Base-by-base conservation (phyloP, 1,140 invertebrate genomes). In the Elymnias hypermnestra region DNA sequence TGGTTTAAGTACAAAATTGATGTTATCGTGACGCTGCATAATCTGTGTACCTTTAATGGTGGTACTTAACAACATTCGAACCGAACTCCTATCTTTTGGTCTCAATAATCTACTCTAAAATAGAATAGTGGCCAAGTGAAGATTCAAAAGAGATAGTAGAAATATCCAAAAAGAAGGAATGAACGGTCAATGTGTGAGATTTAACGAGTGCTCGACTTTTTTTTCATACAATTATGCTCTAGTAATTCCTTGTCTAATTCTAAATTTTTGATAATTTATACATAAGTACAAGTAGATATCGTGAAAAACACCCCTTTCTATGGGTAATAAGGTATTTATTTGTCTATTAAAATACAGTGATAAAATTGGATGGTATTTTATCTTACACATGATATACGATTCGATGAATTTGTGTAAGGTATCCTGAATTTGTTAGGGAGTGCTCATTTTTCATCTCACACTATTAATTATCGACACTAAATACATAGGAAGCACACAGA, bases 121-220 rank as follows among this genome's bases (percentile, higher is more conserved):
- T 62, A 79, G 62, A 72, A 72, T 63, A 73, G 72, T 74, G 68
- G 74, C 70, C 61, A 64, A 76, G 72, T 71, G 69, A 78, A 78
- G 69, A 79, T 55, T 72, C 70, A 71, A 52, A 67, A 74, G 72
- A 74, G 59, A 73, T 59, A 75, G 64, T 70, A 65, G 67, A 78
- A 72, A 74, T 56, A 63, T 70, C 61, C 68, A 77, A 71, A 71
- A 75, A 76, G 77, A 79, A 82, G 77, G 66, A 73, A 75, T 73
- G 68, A 66, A 81, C 71, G 81, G 76, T 69, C 72, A 82, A 78
- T 83, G 81, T 84, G 81, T 84, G 72, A 82, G 72, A 74, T 81
- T 84, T 84, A 84, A 84, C 81, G 71, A 84, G 81, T 84, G 81
- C 81, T 81, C 63, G 63, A 79, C 78, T 78, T 77, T 81, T 72